These are phyloP conservation scores for Tenrec ecaudatus DNA, from an alignment of 2,113 vertebrate genomes.

Conservation along the genomic window DNA sequence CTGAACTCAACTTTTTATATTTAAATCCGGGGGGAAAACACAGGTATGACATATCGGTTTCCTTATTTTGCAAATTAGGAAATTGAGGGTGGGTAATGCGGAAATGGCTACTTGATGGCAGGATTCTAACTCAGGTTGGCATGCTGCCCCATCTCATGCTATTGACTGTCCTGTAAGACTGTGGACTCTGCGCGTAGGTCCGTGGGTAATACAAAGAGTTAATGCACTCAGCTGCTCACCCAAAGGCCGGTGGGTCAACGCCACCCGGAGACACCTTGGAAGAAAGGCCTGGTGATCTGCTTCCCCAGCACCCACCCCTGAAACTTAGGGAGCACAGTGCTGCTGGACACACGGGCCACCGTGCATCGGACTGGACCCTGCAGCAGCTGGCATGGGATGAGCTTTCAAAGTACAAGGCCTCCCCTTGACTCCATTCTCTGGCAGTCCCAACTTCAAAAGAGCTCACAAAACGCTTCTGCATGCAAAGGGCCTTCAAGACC, in stretches of 20 bases:
- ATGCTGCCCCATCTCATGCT: neutral
- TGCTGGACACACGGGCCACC: neutral
- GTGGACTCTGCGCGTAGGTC: neutral
- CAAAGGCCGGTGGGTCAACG: neutral
- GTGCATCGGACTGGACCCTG: neutral
- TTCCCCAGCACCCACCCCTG: neutral
- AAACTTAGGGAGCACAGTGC: neutral
- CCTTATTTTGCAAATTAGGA: neutral
- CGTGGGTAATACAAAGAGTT: neutral
- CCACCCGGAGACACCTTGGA: neutral
- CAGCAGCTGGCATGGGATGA: neutral
- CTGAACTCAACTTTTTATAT: neutral
- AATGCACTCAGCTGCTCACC: neutral
- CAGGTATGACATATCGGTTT: neutral
- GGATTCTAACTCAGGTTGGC: neutral
- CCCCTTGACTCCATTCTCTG: neutral
- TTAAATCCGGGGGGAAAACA: neutral
- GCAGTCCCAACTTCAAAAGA: neutral
- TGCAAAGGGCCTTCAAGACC: neutral
- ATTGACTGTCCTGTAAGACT: neutral
- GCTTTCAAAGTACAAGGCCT: neutral
- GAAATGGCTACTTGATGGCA: neutral
- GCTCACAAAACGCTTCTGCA: neutral
- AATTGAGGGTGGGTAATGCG: neutral
- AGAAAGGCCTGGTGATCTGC: neutral